These are phyloP conservation scores for Phylloscopus trochilus DNA, from an alignment of 2,113 vertebrate species.

Conservation along the genomic window DNA sequence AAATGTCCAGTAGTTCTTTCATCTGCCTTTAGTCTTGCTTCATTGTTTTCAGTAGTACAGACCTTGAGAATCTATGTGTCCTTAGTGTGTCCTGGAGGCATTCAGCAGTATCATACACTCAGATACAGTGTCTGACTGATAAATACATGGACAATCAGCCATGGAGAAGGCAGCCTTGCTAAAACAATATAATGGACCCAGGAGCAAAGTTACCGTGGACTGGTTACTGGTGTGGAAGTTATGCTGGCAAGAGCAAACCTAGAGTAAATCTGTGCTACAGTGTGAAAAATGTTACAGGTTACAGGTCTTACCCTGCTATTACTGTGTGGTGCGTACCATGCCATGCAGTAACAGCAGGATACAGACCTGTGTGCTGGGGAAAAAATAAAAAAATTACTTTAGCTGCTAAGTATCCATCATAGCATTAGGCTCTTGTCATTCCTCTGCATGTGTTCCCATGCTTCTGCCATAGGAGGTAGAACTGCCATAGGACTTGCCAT, in stretches of 20 bases:
- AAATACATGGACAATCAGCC: not conserved
- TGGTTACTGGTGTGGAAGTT: not conserved
- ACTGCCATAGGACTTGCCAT: not conserved
- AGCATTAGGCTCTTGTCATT: rapidly evolving
- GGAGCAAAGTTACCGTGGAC: not conserved
- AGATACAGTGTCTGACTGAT: not conserved
- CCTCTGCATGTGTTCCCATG: not conserved
- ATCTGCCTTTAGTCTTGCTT: not conserved
- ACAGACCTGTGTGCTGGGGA: not conserved
- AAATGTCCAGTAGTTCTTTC: not conserved
- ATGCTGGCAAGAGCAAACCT: not conserved
- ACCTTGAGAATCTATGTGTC: rapidly evolving
- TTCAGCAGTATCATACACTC: not conserved
- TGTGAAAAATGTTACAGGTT: not conserved
- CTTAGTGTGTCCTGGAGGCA: not conserved
- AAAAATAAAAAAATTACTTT: not conserved
- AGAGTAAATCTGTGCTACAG: not conserved
- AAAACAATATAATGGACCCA: not conserved
- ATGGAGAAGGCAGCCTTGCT: not conserved
- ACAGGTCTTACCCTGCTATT: too few relatives aligned
- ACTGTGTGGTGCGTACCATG: too few relatives aligned
- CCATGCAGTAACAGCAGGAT: not conserved
- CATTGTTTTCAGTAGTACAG: not conserved
- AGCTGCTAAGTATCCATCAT: not conserved
- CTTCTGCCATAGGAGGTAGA: not conserved